These are phyloP conservation scores for Bolinopsis microptera DNA, from an alignment of 37 sponge, comb jelly and placozoan genomes.

Conservation along the genomic window DNA sequence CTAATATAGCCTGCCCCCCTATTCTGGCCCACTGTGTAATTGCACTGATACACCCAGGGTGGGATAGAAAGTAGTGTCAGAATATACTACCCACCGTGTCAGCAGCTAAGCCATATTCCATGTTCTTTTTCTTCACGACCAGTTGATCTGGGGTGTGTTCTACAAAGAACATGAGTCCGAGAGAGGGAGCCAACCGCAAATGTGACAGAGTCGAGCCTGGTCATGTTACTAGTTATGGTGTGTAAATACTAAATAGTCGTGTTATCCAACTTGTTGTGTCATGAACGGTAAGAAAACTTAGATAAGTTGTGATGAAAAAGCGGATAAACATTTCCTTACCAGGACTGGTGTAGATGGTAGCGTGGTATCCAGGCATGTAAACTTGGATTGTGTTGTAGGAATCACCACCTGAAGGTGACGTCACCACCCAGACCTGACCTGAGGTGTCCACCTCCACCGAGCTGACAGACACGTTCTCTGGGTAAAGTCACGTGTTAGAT, in stretches of 20 bases:
- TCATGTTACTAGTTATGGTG: too few relatives aligned
- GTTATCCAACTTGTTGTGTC: too few relatives aligned
- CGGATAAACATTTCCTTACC: neutral
- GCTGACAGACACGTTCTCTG: neutral
- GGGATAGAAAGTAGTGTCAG: too few relatives aligned
- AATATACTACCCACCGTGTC: too few relatives aligned
- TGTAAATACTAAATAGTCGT: too few relatives aligned
- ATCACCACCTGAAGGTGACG: neutral
- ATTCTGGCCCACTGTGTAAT: too few relatives aligned
- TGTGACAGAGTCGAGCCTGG: neutral
- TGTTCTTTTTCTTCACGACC: neutral
- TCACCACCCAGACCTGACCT: slow-evolving; percentile 23
- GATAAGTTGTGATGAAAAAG: too few relatives aligned
- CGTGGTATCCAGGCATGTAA: neutral
- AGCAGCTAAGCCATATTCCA: too few relatives aligned
- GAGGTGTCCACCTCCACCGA: neutral
- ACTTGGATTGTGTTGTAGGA: neutral
- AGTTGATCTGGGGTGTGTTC: neutral
- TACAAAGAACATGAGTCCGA: neutral
- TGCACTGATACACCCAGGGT: too few relatives aligned
- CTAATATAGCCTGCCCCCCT: too few relatives aligned
- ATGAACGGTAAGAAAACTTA: too few relatives aligned
- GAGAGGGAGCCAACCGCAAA: neutral
- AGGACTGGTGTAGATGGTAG: neutral
- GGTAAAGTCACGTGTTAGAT: too few relatives aligned